Conservation (phyloP, 1,140 invertebrate genomes). For the Oedothorax gibbosus region DNA sequence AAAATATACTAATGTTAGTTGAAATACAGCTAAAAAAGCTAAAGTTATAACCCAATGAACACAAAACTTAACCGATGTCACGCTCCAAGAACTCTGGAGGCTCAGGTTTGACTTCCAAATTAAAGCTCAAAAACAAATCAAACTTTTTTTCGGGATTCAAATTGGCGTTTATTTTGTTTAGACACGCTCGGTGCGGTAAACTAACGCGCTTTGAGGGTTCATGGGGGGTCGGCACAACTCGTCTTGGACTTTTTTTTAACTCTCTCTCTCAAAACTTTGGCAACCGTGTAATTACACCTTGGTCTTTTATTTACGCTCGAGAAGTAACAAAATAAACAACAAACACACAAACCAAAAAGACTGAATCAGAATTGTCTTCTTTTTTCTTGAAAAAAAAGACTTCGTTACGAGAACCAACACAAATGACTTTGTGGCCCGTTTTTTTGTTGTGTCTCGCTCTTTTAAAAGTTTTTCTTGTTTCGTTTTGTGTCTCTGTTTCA, state of each 20-base stretch:
- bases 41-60: too few species aligned
- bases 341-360: slow-evolving; percentile 32
- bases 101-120: slow-evolving; percentile 36
- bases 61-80: too few species aligned
- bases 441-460: too few species aligned
- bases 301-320: slow-evolving; percentile 37
- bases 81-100: too few species aligned
- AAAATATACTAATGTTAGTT: too few species aligned
- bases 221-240: neutral
- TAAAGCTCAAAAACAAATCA: slow-evolving; percentile 52
- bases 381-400: too few species aligned
- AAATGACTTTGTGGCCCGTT: too few species aligned
- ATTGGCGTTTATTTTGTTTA: slow-evolving; percentile 43
- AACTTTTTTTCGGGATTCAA: neutral
- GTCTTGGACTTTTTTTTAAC: neutral
- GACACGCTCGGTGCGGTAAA: slow-evolving; percentile 2
- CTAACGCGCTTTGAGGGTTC: slow-evolving; percentile 18
- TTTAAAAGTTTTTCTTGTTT: too few species aligned
- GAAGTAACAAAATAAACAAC: slow-evolving; percentile 33
- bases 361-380: neutral
- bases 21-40: too few species aligned
- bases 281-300: slow-evolving; percentile 59
- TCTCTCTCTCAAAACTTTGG: slow-evolving; percentile 43
- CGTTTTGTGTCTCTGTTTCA: too few species aligned
- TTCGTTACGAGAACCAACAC: too few species aligned